Percentiles rank a stretch among this genome's conserved stretches.
Conservation (phyloP, 2,113 vertebrate species). For the Gambusia affinis region DNA sequence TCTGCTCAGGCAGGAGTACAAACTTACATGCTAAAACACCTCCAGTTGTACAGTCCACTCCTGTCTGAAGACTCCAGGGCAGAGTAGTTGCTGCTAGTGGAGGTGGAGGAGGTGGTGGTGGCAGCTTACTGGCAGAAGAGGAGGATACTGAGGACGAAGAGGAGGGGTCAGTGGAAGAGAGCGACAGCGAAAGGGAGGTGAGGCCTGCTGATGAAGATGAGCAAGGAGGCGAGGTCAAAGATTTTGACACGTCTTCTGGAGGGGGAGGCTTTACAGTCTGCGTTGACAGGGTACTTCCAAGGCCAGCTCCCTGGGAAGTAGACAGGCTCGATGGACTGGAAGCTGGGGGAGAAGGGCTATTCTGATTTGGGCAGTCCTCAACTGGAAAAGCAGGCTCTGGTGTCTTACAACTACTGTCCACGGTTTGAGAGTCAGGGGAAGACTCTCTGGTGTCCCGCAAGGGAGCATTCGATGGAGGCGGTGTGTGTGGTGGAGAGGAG, state of each 20-base stretch:
- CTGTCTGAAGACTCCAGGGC: constrained; percentile 90
- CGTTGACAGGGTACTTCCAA: constrained; percentile 46
- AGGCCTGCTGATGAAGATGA: constrained; percentile 68
- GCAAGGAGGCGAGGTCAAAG: constrained; percentile 73
- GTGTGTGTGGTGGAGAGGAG: constrained; percentile 77
- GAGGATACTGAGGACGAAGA: constrained; percentile 81
- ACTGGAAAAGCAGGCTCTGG: constrained; percentile 86
- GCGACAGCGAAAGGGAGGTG: constrained; percentile 65
- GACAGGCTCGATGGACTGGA: constrained; percentile 66
- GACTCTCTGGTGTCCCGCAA: constrained; percentile 81
- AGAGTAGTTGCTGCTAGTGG: constrained; percentile 73
- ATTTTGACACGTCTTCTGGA: constrained; percentile 69
- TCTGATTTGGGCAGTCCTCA: constrained; percentile 77
- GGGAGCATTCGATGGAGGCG: constrained; percentile 70
- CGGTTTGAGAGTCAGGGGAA: constrained; percentile 90
- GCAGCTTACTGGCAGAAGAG: constrained; percentile 72
- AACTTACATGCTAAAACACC: constrained; percentile 91
- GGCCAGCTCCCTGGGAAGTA: constrained; percentile 45
- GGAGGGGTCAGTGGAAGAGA: constrained; percentile 72
- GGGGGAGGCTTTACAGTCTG: constrained; percentile 57
- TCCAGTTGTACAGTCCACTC: constrained; percentile 91
- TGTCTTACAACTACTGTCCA: constrained; percentile 92
- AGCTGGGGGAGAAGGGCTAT: constrained; percentile 46
- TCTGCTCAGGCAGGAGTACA: background rate
- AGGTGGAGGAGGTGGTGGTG: constrained; percentile 71